These are phyloP conservation scores for Eristalis tenax DNA, from an alignment of 2,888 invertebrate species.

Conservation along the genomic window DNA sequence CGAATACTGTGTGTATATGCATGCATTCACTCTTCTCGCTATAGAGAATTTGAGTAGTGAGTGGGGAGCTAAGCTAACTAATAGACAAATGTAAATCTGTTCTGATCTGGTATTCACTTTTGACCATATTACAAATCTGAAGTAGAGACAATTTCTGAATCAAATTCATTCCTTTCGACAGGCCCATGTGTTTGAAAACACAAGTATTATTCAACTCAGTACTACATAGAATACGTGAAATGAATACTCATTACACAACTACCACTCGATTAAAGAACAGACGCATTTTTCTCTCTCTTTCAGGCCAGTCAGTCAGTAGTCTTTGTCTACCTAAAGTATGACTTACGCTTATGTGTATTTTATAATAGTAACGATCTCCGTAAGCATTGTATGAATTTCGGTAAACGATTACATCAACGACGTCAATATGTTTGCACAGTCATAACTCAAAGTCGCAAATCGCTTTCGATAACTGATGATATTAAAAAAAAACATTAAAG, in stretches of 20 bases:
- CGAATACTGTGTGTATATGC: neutral
- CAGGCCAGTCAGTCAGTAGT: neutral
- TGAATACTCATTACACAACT: conserved; percentile 52
- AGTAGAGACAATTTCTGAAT: neutral
- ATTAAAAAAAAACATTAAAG: neutral
- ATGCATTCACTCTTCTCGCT: neutral
- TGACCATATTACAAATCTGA: neutral
- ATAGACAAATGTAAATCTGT: no score
- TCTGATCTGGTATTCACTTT: neutral
- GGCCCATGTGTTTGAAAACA: neutral
- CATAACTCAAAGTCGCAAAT: neutral
- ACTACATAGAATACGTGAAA: conserved; percentile 43
- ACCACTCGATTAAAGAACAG: neutral
- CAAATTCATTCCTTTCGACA: neutral
- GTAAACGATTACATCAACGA: conserved; percentile 4
- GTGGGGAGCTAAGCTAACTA: neutral
- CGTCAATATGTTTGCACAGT: neutral
- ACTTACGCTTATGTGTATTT: neutral
- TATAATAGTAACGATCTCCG: neutral
- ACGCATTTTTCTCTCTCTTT: neutral
- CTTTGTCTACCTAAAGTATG: neutral
- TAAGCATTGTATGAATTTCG: neutral
- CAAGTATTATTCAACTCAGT: conserved; percentile 32
- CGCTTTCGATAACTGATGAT: neutral
- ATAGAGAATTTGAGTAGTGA: neutral